A percentile compares a stretch with the other conserved stretches of the same genome.
Evolutionary conservation across 2,113 vertebrate species (phyloP).

Genomic region (Indicator indicator): DNA sequence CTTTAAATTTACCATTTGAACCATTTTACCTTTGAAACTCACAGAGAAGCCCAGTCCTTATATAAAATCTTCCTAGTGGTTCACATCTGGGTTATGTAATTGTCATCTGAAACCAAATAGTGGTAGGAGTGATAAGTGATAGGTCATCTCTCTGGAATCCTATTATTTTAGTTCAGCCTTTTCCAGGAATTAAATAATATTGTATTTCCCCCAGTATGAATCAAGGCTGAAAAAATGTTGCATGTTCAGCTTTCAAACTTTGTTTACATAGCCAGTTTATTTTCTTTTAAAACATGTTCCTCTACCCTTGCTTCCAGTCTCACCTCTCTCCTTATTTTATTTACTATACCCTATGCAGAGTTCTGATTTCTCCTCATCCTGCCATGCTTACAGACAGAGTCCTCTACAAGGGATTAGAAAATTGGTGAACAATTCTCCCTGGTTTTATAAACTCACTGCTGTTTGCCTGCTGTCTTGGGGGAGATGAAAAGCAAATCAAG

Average conservation of each 20-base stretch:
- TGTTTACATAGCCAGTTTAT: background rate
- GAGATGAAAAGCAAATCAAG: background rate
- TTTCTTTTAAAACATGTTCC: constrained; percentile 15
- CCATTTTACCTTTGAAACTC: constrained; percentile 53
- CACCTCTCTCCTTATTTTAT: background rate
- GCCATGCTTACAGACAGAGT: background rate
- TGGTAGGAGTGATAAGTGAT: constrained; percentile 20
- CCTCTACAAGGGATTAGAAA: constrained; percentile 25
- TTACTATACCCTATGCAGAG: background rate
- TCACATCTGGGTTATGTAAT: constrained; percentile 64
- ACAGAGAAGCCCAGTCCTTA: background rate
- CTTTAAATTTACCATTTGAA: constrained; percentile 45
- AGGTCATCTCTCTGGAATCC: constrained; percentile 36
- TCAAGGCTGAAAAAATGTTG: background rate
- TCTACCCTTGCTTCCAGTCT: background rate
- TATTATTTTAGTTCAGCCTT: background rate
- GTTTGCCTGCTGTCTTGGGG: background rate
- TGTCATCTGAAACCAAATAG: constrained; percentile 31
- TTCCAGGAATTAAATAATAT: constrained; percentile 33
- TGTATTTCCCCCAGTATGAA: background rate
- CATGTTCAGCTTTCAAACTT: background rate
- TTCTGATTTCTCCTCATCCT: constrained; percentile 40
- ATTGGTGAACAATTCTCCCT: background rate
- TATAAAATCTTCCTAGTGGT: constrained; percentile 17
- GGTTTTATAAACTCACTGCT: background rate